These are phyloP conservation scores for Drosophila fungiperda DNA, from an alignment of 2,888 invertebrate species.

Conservation along the genomic window DNA sequence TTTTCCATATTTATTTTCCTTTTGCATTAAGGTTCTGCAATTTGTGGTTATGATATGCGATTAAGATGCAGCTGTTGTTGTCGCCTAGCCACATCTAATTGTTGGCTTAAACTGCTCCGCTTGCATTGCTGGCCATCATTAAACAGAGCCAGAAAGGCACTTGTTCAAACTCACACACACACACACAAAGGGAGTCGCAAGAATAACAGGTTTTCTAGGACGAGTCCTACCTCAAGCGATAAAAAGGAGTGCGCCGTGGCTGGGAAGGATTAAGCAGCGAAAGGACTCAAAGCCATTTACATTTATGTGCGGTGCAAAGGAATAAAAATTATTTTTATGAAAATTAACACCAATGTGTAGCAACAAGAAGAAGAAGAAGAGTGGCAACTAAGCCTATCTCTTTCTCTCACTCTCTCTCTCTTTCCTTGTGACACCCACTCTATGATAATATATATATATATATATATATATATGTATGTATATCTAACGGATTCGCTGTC, in stretches of 20 bases:
- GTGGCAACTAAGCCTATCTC: not conserved
- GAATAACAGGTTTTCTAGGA: conserved; percentile 8
- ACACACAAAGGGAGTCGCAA: conserved; percentile 26
- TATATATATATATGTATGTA: not conserved
- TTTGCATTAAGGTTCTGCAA: not conserved
- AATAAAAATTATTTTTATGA: conserved; percentile 72
- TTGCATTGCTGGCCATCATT: conserved; percentile 3
- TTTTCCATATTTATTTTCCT: not conserved
- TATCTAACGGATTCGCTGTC: conserved; percentile 24
- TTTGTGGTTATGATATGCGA: conserved; percentile 13
- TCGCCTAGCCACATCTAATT: conserved; percentile 35
- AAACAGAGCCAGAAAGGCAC: conserved; percentile 26
- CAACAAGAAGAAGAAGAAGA: conserved; percentile 28
- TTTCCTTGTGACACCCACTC: conserved; percentile 10
- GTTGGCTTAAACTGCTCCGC: conserved; percentile 23
- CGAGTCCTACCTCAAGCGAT: conserved; percentile 59
- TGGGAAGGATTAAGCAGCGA: conserved; percentile 54
- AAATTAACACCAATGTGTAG: conserved; percentile 62
- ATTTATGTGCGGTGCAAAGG: conserved; percentile 46
- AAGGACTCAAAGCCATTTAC: conserved; percentile 40
- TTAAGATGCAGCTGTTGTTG: conserved; percentile 18
- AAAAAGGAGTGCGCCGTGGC: conserved; percentile 8
- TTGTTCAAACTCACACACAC: conserved; percentile 60
- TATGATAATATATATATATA: conserved; percentile 49
- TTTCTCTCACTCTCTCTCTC: not conserved